Evolutionary conservation across 1,140 invertebrate genomes (phyloP).

Genomic region (Chymomyza costata): DNA sequence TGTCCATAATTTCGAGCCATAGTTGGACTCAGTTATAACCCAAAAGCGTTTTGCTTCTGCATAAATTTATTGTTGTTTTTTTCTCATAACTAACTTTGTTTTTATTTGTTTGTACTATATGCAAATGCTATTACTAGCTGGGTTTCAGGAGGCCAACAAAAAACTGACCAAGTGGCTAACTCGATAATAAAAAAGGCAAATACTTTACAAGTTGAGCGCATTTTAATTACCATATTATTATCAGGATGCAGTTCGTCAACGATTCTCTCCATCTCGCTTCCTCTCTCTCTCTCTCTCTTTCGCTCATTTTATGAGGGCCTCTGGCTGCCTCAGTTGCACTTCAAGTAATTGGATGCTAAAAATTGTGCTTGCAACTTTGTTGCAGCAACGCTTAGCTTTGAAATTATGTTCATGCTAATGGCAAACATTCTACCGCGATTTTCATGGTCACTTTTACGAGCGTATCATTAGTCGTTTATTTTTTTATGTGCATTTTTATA

Average conservation of each 20-base stretch:
- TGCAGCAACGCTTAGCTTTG: too few relatives aligned
- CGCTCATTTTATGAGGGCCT: too few relatives aligned
- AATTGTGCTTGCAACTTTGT: constrained; percentile 33
- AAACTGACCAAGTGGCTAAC: constrained; percentile 22
- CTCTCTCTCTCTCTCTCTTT: constrained; percentile 28
- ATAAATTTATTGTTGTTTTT: constrained; percentile 23
- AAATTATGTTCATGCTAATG: constrained; percentile 12
- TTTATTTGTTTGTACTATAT: constrained; percentile 64
- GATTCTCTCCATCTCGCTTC: not conserved
- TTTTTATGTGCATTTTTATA: constrained; percentile 5
- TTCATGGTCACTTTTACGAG: constrained; percentile 15
- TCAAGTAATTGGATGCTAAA: constrained; percentile 15
- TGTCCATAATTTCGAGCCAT: constrained; percentile 32
- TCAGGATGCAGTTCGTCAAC: constrained; percentile 9
- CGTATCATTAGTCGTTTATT: constrained; percentile 13
- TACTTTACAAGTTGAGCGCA: constrained; percentile 16
- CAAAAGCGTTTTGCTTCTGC: constrained; percentile 13
- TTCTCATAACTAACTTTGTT: constrained; percentile 55
- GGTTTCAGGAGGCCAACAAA: too few relatives aligned
- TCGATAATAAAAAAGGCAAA: constrained; percentile 66
- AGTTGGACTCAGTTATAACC: constrained; percentile 10
- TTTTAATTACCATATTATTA: constrained; percentile 55
- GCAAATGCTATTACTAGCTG: too few relatives aligned
- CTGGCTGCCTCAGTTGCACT: too few relatives aligned
- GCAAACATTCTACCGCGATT: constrained; percentile 10